phyloP scores from a whole-genome alignment of 2,888 invertebrate species.

The Pachymerium ferrugineum region DNA sequence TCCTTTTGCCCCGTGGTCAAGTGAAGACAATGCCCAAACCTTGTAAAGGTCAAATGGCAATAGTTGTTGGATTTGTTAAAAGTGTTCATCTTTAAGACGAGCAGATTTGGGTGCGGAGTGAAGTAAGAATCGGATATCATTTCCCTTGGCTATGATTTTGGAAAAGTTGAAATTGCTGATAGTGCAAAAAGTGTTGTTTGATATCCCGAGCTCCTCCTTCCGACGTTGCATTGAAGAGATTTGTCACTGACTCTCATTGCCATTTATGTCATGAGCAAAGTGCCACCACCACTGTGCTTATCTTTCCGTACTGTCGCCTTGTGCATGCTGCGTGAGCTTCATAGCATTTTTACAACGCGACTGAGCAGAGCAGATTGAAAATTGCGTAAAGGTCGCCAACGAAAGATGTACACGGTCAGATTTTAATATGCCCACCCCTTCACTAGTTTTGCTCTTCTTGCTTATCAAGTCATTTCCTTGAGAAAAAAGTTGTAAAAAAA shows the following conservation, averaged over 20 bases:
- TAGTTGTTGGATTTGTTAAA: background rate
- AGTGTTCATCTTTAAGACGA: constrained; percentile 2
- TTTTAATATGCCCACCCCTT: background rate
- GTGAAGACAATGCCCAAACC: too few species aligned
- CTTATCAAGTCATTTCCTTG: too few species aligned
- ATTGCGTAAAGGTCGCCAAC: background rate
- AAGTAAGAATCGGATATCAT: background rate
- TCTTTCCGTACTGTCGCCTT: constrained; percentile 21
- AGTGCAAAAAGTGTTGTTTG: constrained; percentile 21
- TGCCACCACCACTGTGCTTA: constrained; percentile 21
- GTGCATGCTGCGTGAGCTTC: constrained; percentile 15
- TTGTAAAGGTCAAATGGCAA: background rate
- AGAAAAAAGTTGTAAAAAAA: too few species aligned
- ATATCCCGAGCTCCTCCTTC: constrained; percentile 12
- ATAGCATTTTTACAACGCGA: constrained; percentile 12
- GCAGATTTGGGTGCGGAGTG: constrained; percentile 6
- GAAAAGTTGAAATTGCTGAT: constrained; percentile 18
- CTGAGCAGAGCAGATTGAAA: constrained; percentile 3
- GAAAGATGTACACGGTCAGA: constrained; percentile 7
- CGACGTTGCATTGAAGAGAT: constrained; percentile 6
- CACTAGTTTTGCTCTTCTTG: too few species aligned
- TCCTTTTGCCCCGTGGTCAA: background rate
- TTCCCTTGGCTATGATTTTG: constrained; percentile 21
- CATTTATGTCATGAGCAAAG: constrained; percentile 21
- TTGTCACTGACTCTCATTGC: constrained; percentile 6